Evolutionary conservation across 2,113 vertebrate species (phyloP).

Genomic region (Triplophysa siluroides): DNA sequence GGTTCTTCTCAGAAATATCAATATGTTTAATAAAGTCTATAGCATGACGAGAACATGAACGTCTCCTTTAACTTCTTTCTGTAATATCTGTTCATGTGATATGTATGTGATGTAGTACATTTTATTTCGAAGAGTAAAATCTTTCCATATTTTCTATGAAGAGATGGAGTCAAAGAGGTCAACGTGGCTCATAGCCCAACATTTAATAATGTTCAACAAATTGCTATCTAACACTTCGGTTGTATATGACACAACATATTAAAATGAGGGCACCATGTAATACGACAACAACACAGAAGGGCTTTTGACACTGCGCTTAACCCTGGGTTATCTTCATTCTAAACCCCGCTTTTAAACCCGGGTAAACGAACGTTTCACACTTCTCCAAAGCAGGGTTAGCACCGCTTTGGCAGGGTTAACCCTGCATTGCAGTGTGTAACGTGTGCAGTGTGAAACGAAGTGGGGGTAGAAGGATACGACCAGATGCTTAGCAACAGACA

Average conservation of each 20-base stretch:
- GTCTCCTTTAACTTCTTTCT: conserved; percentile 1
- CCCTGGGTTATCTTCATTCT: too few species aligned
- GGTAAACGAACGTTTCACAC: too few species aligned
- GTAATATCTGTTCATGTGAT: not conserved
- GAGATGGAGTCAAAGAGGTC: conserved; percentile 39
- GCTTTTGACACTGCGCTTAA: too few species aligned
- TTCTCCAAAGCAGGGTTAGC: too few species aligned
- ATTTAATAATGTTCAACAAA: conserved; percentile 56
- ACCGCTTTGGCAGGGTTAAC: too few species aligned
- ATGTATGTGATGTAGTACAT: not conserved
- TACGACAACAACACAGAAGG: conserved; percentile 10
- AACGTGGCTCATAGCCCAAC: conserved; percentile 42
- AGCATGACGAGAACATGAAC: conserved; percentile 72
- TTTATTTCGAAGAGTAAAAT: too few species aligned
- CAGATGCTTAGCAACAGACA: too few species aligned
- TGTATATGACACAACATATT: not conserved
- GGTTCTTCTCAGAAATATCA: conserved; percentile 79
- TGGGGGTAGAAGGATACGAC: too few species aligned
- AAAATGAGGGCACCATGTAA: not conserved
- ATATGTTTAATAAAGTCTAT: conserved; percentile 84
- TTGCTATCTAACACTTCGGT: conserved; percentile 35
- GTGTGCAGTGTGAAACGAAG: too few species aligned
- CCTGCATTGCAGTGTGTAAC: too few species aligned
- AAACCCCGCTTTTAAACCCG: too few species aligned
- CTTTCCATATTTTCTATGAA: too few species aligned